phyloP scores from a whole-genome alignment of 2,888 invertebrate genomes.

The Acleris sparsana region DNA sequence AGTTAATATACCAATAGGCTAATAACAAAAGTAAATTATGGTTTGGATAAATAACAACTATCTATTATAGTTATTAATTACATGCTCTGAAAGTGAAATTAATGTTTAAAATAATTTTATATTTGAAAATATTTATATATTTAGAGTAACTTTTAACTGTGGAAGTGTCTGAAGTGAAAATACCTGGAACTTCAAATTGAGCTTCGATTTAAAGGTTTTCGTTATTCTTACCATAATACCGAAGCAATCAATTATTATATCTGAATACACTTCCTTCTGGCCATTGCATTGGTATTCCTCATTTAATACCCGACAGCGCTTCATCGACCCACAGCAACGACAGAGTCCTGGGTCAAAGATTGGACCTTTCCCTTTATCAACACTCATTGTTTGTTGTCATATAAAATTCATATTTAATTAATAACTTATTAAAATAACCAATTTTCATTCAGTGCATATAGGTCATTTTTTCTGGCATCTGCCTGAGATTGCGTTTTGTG shows the following conservation, averaged over 20 bases:
- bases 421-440: background rate
- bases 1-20: no score
- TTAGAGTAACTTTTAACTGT: no score
- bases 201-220: background rate
- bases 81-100: no score
- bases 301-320: conserved; percentile 71
- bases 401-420: conserved; percentile 11
- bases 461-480: background rate
- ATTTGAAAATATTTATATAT: no score
- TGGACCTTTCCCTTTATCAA: conserved; percentile 60
- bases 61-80: no score
- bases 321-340: conserved; percentile 69
- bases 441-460: background rate
- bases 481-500: conserved; percentile 25
- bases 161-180: no score
- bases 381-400: conserved; percentile 57
- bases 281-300: conserved; percentile 69
- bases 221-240: conserved; percentile 64
- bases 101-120: no score
- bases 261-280: conserved; percentile 69
- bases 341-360: conserved; percentile 70
- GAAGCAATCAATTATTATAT: conserved; percentile 75
- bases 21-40: no score
- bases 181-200: no score
- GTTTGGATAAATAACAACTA: no score